Conservation (phyloP, 2,888 invertebrate species). For the Amphiduros pacificus region DNA sequence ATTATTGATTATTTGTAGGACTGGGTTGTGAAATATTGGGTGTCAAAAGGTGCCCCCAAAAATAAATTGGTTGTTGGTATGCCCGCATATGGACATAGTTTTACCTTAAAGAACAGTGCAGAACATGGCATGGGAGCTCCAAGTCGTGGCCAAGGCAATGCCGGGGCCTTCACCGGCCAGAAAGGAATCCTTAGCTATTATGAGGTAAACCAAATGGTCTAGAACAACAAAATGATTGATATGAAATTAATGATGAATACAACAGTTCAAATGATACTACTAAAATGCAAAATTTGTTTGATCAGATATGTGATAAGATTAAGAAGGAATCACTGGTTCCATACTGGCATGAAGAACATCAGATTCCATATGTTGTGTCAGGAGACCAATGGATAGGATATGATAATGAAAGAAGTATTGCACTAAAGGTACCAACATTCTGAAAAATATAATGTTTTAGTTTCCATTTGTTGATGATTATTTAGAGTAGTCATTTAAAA, state of each 20-base stretch:
- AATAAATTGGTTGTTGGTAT: conserved; percentile 42
- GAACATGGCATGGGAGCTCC: conserved; percentile 35
- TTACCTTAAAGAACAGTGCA: conserved; percentile 30
- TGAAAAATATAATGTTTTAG: too few relatives aligned
- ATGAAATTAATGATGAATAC: too few relatives aligned
- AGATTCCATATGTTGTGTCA: conserved; percentile 6
- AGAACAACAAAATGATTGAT: too few relatives aligned
- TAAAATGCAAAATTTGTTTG: too few relatives aligned
- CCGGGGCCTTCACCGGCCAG: conserved; percentile 40
- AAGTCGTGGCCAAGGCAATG: conserved; percentile 29
- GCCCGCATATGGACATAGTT: conserved; percentile 41
- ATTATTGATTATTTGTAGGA: conserved; percentile 24
- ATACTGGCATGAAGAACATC: conserved; percentile 2
- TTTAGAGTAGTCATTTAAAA: too few relatives aligned
- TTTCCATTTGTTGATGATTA: too few relatives aligned
- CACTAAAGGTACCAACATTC: conserved; percentile 4
- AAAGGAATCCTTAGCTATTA: conserved; percentile 44
- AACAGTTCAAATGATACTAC: too few relatives aligned
- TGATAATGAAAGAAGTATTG: conserved; percentile 4
- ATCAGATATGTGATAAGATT: too few relatives aligned
- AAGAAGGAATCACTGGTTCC: too few relatives aligned
- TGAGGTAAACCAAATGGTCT: conserved; percentile 45
- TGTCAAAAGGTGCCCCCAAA: conserved; percentile 36
- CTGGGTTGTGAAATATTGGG: conserved; percentile 44
- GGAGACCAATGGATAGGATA: conserved; percentile 10